These are phyloP conservation scores for Pterocles burchelli DNA, from an alignment of 2,113 vertebrate species.

Conservation along the genomic window DNA sequence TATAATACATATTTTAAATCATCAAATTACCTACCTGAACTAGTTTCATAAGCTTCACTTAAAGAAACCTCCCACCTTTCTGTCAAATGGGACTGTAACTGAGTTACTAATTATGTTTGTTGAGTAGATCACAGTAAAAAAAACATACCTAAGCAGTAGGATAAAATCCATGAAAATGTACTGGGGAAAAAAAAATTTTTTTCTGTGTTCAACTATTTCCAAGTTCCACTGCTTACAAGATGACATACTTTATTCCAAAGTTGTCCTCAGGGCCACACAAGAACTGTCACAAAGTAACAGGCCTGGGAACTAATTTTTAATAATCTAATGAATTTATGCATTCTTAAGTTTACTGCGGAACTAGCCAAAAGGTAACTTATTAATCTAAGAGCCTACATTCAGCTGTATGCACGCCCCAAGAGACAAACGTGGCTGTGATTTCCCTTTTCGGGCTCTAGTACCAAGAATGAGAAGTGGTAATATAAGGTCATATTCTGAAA, in stretches of 20 bases:
- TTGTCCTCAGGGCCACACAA: not conserved
- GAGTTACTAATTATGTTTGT: not conserved
- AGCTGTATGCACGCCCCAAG: not conserved
- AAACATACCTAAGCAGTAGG: not conserved
- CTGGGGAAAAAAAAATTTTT: not conserved
- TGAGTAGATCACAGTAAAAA: not conserved
- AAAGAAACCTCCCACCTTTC: not conserved
- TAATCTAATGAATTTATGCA: conserved; percentile 64
- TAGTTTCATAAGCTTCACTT: not conserved
- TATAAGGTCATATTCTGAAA: not conserved
- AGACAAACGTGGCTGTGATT: not conserved
- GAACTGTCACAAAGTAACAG: conserved; percentile 33
- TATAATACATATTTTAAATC: not conserved
- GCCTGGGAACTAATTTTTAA: conserved; percentile 25
- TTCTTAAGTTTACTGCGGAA: conserved; percentile 21
- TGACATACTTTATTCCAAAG: conserved; percentile 28
- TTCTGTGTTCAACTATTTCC: not conserved
- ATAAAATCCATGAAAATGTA: not conserved
- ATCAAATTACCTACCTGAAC: not conserved
- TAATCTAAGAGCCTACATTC: conserved; percentile 38
- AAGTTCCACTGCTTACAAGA: not conserved
- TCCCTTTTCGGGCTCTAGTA: not conserved
- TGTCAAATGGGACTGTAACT: fast-evolving
- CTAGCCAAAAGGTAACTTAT: conserved; percentile 41
- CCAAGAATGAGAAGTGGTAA: not conserved